These are phyloP conservation scores for Meteorus colon DNA, from an alignment of 2,888 invertebrate genomes.

Conservation along the genomic window DNA sequence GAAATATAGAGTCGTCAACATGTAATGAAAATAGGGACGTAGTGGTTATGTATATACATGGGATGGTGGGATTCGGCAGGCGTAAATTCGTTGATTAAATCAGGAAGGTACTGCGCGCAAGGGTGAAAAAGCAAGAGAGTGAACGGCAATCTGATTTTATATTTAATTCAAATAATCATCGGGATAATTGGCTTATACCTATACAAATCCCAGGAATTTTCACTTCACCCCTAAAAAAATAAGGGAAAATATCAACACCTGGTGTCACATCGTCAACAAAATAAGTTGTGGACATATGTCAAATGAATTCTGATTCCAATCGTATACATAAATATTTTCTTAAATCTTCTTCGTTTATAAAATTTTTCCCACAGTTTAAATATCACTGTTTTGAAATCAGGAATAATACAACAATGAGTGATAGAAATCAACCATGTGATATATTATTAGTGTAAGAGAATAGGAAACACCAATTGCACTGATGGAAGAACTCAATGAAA, in stretches of 20 bases:
- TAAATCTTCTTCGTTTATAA: too few relatives aligned
- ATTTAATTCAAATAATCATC: constrained; percentile 56
- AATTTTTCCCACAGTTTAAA: too few relatives aligned
- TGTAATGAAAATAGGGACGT: constrained; percentile 28
- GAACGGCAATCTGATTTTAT: constrained; percentile 46
- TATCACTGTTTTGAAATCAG: too few relatives aligned
- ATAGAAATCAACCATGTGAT: too few relatives aligned
- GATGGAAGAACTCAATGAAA: too few relatives aligned
- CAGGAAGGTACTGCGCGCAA: constrained; percentile 35
- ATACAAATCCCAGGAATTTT: background rate
- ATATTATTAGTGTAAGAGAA: too few relatives aligned
- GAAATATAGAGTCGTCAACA: constrained; percentile 27
- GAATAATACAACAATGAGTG: too few relatives aligned
- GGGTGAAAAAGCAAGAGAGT: constrained; percentile 26
- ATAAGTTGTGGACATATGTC: too few relatives aligned
- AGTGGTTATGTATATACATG: background rate
- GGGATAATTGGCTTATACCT: constrained; percentile 53
- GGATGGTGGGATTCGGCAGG: constrained; percentile 22
- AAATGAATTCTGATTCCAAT: too few relatives aligned
- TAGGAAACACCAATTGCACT: too few relatives aligned
- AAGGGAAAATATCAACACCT: background rate
- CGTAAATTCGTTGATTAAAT: constrained; percentile 57
- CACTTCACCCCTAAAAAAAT: background rate
- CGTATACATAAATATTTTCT: too few relatives aligned
- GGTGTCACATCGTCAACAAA: too few relatives aligned